Base-by-base conservation (phyloP, 2,797 vertebrate species). In the Poeciliopsis infans region DNA sequence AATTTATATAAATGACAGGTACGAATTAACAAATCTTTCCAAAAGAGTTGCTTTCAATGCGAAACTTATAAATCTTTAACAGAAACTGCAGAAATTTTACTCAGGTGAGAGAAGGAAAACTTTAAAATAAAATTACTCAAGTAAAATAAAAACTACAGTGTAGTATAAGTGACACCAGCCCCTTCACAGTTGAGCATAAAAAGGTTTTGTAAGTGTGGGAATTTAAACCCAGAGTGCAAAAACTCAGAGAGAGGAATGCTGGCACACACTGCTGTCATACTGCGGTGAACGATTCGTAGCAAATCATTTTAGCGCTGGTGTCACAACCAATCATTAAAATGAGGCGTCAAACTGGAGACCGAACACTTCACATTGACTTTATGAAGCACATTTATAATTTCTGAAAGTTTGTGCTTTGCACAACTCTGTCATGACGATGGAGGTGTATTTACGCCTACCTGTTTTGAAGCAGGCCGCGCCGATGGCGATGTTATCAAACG, bases 401-500 rank as follows among this genome's bases (percentile, higher is more conserved):
- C 20, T 23, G 15, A 79, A 78, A 74, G 53, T 10, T 39, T 76
- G 12, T 68, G 39, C 61, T 28, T 77, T 16, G 73, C 13, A 36
- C 41, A 45, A 23, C 45, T 1, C 28, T 8, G 16, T 39, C 31
- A 53, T 7, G 31, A 41, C 45, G 46, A 71, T 10, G 18, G 18
- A 8, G 53, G 20, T 2, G 4, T 28, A 47, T 57, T 53, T 11
- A 25, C n/a, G 49, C 57, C 93, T 89, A 98, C 97, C 96, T 2
- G 94, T 87, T 72, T 86, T 77, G 80, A 96, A 97, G 93, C 97
- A 98, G 71, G 96, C 90, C 31, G 95, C 93, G 81, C 96, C 96
- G 75, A 98, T 88, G 0, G 97, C 95, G 72, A 97, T 95, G 45
- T 97, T 95, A 93, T 98, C 97, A 0, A 98, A 36, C 59, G 97